These are phyloP conservation scores for Hafferia zeledoni DNA, from an alignment of 2,797 vertebrate species.

Conservation along the genomic window DNA sequence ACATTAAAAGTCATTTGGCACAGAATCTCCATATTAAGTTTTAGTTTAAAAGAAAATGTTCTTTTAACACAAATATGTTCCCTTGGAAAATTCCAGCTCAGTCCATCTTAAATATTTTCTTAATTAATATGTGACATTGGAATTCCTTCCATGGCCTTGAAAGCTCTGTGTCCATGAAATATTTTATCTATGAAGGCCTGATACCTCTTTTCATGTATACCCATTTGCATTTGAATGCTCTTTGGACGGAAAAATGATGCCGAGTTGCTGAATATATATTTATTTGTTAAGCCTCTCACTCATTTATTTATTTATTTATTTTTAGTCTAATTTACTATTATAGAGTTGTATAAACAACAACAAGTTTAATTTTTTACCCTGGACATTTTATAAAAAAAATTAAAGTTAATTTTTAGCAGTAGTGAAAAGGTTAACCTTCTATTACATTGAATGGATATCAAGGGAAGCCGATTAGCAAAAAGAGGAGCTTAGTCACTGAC, in stretches of 20 bases:
- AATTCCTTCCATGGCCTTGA: not conserved
- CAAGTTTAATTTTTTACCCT: not conserved
- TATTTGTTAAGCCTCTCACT: not conserved
- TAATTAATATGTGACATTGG: not conserved
- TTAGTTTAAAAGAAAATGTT: not conserved
- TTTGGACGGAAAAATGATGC: not conserved
- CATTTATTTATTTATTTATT: not conserved
- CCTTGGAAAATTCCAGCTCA: not conserved
- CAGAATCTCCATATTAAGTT: not conserved
- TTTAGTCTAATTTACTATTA: not conserved
- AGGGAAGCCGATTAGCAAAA: conserved; percentile 46
- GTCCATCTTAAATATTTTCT: not conserved
- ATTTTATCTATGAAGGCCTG: conserved; percentile 6
- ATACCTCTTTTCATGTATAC: not conserved
- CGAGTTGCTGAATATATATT: not conserved
- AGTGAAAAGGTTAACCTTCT: conserved; percentile 57
- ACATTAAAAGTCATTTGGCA: not conserved
- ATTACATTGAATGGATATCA: conserved; percentile 38
- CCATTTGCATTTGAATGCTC: conserved; percentile 4
- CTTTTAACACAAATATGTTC: not conserved
- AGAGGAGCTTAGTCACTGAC: conserved; percentile 46
- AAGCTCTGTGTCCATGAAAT: not conserved
- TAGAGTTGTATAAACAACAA: not conserved
- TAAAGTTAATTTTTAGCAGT: not conserved
- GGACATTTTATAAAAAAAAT: not conserved